Conservation (phyloP, 2,888 invertebrate species). For the Melanargia galathea region DNA sequence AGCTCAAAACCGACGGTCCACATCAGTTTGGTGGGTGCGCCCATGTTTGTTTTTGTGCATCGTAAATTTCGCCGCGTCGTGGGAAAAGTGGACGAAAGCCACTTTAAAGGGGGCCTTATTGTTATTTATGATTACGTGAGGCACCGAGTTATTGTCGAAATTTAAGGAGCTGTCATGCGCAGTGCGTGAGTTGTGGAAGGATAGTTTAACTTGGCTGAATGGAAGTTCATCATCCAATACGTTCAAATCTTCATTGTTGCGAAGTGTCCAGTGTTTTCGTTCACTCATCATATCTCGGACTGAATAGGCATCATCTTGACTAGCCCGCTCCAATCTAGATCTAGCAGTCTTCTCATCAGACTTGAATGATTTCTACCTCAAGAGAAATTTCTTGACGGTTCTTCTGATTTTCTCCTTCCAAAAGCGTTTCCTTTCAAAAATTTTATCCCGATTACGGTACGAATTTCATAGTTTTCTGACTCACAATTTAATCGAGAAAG, state of each 20-base stretch:
- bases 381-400: too few relatives aligned
- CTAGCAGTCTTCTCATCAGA: too few relatives aligned
- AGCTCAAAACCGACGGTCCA: constrained; percentile 26
- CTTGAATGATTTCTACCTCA: too few relatives aligned
- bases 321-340: too few relatives aligned
- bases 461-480: too few relatives aligned
- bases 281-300: neutral
- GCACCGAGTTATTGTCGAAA: constrained; percentile 7
- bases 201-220: neutral
- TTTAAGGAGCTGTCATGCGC: neutral
- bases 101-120: constrained; percentile 14
- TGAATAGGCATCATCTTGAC: neutral
- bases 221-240: neutral
- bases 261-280: neutral
- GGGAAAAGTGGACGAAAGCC: constrained; percentile 19
- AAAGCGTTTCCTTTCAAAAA: too few relatives aligned
- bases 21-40: constrained; percentile 45
- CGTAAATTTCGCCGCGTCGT: constrained; percentile 50
- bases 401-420: too few relatives aligned
- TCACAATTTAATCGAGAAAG: too few relatives aligned
- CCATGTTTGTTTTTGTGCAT: constrained; percentile 55
- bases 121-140: constrained; percentile 17
- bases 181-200: neutral
- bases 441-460: too few relatives aligned
- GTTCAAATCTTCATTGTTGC: neutral